Evolutionary conservation across 1,140 invertebrate species (phyloP).

Genomic region (Lordiphosa clarofinis): DNA sequence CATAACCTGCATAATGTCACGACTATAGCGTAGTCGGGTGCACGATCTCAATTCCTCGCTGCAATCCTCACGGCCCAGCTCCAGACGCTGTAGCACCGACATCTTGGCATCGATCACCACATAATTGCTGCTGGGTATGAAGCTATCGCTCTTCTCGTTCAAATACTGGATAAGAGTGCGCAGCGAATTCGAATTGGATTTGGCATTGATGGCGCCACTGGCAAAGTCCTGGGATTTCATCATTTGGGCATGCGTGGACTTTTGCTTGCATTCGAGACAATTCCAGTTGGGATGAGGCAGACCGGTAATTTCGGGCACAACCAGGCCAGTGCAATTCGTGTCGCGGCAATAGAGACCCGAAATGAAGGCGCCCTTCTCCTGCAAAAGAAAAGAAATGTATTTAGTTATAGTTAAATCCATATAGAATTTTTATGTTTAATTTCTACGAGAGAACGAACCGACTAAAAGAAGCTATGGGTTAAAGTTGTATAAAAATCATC

Average conservation of each 20-base stretch:
- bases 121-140: constrained; percentile 69
- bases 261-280: constrained; percentile 71
- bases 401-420: too few relatives aligned
- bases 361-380: constrained; percentile 73
- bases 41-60: constrained; percentile 58
- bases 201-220: constrained; percentile 69
- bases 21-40: constrained; percentile 64
- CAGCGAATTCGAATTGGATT: constrained; percentile 70
- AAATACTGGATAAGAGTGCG: constrained; percentile 63
- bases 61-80: constrained; percentile 59
- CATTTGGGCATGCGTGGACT: constrained; percentile 73
- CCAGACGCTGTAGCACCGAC: constrained; percentile 53
- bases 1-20: constrained; percentile 79
- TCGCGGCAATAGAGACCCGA: constrained; percentile 74
- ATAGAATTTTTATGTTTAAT: too few relatives aligned
- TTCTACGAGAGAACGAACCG: too few relatives aligned
- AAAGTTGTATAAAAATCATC: too few relatives aligned
- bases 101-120: constrained; percentile 74
- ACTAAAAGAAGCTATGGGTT: too few relatives aligned
- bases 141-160: constrained; percentile 69
- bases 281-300: constrained; percentile 77
- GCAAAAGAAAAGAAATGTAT: constrained; percentile 4
- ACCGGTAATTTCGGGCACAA: constrained; percentile 67
- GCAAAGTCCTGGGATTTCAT: constrained; percentile 74
- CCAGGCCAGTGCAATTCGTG: constrained; percentile 66